Conservation (phyloP, 2,888 invertebrate genomes). For the Hirtodrosophila alboralis region DNA sequence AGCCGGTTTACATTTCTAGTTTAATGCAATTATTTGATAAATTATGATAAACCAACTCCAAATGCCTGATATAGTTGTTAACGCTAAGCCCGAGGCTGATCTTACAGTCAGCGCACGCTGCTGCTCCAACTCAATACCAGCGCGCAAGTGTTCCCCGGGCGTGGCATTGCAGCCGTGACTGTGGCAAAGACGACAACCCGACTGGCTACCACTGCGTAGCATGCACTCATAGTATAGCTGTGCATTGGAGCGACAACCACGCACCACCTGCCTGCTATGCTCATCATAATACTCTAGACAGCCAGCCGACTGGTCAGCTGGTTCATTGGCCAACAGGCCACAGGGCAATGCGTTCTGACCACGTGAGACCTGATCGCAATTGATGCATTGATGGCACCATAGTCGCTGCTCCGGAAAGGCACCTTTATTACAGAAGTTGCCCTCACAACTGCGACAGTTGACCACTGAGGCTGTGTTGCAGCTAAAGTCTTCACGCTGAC, state of each 20-base stretch:
- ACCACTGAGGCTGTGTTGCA: constrained; percentile 48
- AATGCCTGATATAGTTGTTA: constrained; percentile 5
- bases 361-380: constrained; percentile 43
- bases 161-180: constrained; percentile 71
- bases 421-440: constrained; percentile 75
- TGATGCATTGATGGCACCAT: constrained; percentile 75
- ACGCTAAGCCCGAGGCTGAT: neutral
- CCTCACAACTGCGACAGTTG: constrained; percentile 65
- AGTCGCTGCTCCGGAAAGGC: constrained; percentile 71
- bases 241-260: constrained; percentile 78
- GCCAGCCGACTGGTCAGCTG: constrained; percentile 36
- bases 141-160: constrained; percentile 33
- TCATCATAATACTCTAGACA: constrained; percentile 73
- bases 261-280: constrained; percentile 50
- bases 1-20: constrained; percentile 41
- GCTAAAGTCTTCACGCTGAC: constrained; percentile 57
- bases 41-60: constrained; percentile 32
- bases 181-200: constrained; percentile 64
- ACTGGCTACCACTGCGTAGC: constrained; percentile 35
- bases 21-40: constrained; percentile 50
- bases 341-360: constrained; percentile 57
- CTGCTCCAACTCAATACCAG: neutral
- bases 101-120: constrained; percentile 13
- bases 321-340: constrained; percentile 49
- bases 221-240: constrained; percentile 68